phyloP scores from a whole-genome alignment of 2,888 invertebrate species.

The Leptogaster cylindrica region DNA sequence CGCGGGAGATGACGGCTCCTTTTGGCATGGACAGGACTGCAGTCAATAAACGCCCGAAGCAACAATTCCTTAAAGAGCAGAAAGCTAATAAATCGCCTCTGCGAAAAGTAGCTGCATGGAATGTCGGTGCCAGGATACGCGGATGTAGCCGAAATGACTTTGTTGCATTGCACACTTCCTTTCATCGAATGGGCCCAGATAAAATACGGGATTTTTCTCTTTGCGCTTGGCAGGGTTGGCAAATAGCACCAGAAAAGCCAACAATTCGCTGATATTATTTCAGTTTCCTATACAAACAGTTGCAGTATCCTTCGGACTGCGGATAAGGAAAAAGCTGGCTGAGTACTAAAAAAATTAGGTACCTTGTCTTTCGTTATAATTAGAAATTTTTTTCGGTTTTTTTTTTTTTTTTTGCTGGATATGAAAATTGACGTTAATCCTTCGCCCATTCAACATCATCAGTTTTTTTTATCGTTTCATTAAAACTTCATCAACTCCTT shows the following conservation, averaged over 20 bases:
- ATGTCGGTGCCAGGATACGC: too few relatives aligned
- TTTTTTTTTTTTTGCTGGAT: neutral
- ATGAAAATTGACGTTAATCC: conserved; percentile 3
- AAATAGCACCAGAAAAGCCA: neutral
- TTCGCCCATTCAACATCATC: conserved; percentile 14
- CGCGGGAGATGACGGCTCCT: too few relatives aligned
- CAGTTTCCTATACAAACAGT: neutral
- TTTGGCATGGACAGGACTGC: too few relatives aligned
- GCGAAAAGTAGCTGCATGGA: too few relatives aligned
- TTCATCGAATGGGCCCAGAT: too few relatives aligned
- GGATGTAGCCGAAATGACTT: too few relatives aligned
- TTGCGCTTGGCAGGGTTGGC: neutral
- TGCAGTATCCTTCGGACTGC: too few relatives aligned
- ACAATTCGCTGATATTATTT: neutral
- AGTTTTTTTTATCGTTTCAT: conserved; percentile 38
- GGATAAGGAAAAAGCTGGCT: neutral
- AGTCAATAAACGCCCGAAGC: too few relatives aligned
- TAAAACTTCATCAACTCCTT: conserved; percentile 38
- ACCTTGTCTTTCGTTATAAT: conserved; percentile 28
- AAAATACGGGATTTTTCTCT: conserved; percentile 16
- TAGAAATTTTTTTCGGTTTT: conserved; percentile 16
- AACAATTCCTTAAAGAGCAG: too few relatives aligned
- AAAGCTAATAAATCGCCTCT: too few relatives aligned
- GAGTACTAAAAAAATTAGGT: neutral
- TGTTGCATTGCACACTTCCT: too few relatives aligned